These are phyloP conservation scores for Scrobipalpa atriplicella DNA, from an alignment of 2,888 invertebrate species.

Conservation along the genomic window DNA sequence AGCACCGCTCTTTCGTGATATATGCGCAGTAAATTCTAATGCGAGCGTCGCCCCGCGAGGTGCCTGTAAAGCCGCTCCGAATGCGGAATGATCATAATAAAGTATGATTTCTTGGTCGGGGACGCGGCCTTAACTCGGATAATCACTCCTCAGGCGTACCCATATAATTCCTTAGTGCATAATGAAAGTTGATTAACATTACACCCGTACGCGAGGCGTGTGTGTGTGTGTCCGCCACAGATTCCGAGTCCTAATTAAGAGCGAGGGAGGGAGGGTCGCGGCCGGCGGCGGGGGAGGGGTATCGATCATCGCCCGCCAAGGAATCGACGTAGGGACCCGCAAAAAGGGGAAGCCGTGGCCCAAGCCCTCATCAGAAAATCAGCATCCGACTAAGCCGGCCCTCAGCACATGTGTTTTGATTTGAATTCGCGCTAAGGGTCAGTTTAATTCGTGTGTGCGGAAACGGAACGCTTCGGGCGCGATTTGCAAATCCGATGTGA, in stretches of 20 bases:
- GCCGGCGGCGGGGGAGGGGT: constrained; percentile 71
- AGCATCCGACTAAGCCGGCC: constrained; percentile 76
- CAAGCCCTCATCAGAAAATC: constrained; percentile 75
- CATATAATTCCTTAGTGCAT: constrained; percentile 83
- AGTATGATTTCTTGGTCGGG: constrained; percentile 81
- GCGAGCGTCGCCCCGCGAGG: constrained; percentile 68
- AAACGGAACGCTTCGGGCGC: constrained; percentile 76
- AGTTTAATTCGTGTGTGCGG: constrained; percentile 74
- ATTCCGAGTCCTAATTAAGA: constrained; percentile 94
- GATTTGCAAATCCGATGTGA: constrained; percentile 81
- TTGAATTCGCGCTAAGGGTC: constrained; percentile 78
- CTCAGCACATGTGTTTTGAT: constrained; percentile 82
- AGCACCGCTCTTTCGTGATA: constrained; percentile 61
- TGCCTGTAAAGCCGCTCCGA: constrained; percentile 64
- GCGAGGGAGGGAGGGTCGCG: constrained; percentile 83
- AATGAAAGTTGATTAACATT: constrained; percentile 83
- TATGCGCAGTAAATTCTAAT: constrained; percentile 77
- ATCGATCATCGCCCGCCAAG: constrained; percentile 81
- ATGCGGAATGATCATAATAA: constrained; percentile 77
- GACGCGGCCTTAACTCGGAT: constrained; percentile 75
- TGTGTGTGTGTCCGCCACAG: constrained; percentile 91
- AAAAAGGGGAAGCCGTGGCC: constrained; percentile 69
- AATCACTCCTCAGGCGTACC: constrained; percentile 82
- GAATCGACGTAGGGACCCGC: constrained; percentile 81
- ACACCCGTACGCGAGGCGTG: constrained; percentile 57